These are phyloP conservation scores for Chrysotoxum bicinctum DNA, from an alignment of 2,888 invertebrate species.

Conservation along the genomic window DNA sequence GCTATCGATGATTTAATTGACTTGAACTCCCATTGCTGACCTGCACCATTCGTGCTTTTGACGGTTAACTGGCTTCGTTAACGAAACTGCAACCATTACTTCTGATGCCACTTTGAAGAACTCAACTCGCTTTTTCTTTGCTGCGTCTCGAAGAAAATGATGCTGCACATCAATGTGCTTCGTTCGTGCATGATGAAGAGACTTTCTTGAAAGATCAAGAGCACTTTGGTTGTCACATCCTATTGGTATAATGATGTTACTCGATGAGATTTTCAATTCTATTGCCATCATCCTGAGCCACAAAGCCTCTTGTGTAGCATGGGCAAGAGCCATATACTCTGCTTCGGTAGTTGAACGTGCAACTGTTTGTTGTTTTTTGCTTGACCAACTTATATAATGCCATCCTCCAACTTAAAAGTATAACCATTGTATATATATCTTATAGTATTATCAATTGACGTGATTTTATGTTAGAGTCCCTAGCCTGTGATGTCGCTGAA, in stretches of 20 bases:
- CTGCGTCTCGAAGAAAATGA: conserved; percentile 22
- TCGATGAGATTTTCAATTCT: conserved; percentile 21
- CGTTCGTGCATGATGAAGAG: conserved; percentile 20
- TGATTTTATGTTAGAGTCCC: too few relatives aligned
- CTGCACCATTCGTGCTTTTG: too few relatives aligned
- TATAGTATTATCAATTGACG: too few relatives aligned
- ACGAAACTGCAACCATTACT: conserved; percentile 10
- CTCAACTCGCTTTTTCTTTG: conserved; percentile 10
- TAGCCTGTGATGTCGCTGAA: too few relatives aligned
- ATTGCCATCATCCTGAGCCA: conserved; percentile 27
- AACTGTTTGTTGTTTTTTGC: conserved; percentile 44
- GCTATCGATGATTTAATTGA: too few relatives aligned
- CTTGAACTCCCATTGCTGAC: too few relatives aligned
- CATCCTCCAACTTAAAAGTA: conserved; percentile 14
- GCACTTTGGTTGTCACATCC: conserved; percentile 36
- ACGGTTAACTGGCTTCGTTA: too few relatives aligned
- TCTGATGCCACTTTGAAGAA: conserved; percentile 27
- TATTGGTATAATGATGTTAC: conserved; percentile 12
- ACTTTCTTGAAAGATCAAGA: conserved; percentile 31
- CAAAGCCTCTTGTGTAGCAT: conserved; percentile 41
- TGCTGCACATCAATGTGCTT: conserved; percentile 26
- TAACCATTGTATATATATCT: too few relatives aligned
- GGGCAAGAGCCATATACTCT: conserved; percentile 41
- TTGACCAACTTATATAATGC: conserved; percentile 36
- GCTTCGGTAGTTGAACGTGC: conserved; percentile 41